Conservation (phyloP, 2,113 vertebrate species). For the Macrotus californicus region DNA sequence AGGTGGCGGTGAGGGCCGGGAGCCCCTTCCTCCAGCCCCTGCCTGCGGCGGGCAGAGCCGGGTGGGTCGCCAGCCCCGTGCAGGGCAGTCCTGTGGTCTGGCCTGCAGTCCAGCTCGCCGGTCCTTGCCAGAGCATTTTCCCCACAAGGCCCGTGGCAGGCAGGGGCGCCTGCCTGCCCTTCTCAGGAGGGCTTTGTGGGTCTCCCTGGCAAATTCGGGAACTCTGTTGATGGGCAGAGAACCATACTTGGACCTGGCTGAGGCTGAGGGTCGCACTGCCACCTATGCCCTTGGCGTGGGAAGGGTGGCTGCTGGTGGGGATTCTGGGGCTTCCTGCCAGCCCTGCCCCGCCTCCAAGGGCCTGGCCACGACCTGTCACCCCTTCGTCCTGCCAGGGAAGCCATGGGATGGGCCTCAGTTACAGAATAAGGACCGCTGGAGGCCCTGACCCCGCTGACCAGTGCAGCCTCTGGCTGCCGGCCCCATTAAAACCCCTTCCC, state of each 20-base stretch:
- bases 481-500: accelerated
- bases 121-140: neutral
- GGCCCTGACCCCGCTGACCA: neutral
- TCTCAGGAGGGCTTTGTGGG: too few species aligned
- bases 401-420: neutral
- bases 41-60: too few species aligned
- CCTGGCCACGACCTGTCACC: neutral
- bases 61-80: neutral
- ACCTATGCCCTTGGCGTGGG: neutral
- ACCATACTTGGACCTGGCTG: accelerated
- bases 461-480: neutral
- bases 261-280: neutral
- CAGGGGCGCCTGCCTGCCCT: neutral
- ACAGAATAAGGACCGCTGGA: neutral
- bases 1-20: neutral
- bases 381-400: neutral
- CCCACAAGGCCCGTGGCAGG: neutral
- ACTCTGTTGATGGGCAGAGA: neutral
- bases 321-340: neutral
- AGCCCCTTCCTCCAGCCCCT: neutral
- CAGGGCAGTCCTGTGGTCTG: neutral
- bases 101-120: accelerated
- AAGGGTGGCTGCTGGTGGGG: neutral
- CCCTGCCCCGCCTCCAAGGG: neutral
- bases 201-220: neutral